Evolutionary conservation across 1,140 invertebrate genomes (phyloP), one percentile per base, ranked within the genome.

Genomic region (Penaeus vannamei): DNA sequence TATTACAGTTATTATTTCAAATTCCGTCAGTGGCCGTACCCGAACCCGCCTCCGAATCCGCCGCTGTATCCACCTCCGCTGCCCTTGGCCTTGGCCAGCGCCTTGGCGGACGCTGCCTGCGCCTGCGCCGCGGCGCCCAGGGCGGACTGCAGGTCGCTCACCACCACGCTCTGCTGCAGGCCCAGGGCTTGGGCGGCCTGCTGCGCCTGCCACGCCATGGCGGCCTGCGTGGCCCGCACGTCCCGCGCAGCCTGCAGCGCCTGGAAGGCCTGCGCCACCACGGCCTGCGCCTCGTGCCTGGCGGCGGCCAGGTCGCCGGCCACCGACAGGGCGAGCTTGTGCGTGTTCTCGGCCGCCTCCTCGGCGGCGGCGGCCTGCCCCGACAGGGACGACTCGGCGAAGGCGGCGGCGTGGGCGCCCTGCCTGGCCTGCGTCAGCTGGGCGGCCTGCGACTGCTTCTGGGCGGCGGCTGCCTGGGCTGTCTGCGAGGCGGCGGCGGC

Each of bases 21-120:
- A 36, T 76, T 29, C 22, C 32, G 12, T 32, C 72, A 29, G 29
- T 36, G 29, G 53, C 53, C 53, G 12, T 76, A 76, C 22, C 72
- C 72, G 22, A 19, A 29, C 0, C 72, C 72, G 42, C 29, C 29
- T 0, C 72, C 72, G 72, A 32, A 76, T 10, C 72, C 72, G 19
- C 72, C 72, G 20, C 29, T 20, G 2, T 36, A 29, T 22, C 72
- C 72, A 12, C 72, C 42, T 29, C 42, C 42, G 72, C 29, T 36
- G 22, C 72, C 72, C 72, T 76, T 76, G 42, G 72, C 72, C 26
- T 76, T 76, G 26, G 72, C 72, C 72, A 76, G 42, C 19, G 72
- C 72, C 72, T 76, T 76, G 72, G 72, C 72, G 22, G 72, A 29
- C 42, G 72, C 72, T 0, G 29, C 72, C 72, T 76, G 72, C 14